Conservation (phyloP, 2,113 vertebrate genomes). For the Campylomormyrus tamandua region DNA sequence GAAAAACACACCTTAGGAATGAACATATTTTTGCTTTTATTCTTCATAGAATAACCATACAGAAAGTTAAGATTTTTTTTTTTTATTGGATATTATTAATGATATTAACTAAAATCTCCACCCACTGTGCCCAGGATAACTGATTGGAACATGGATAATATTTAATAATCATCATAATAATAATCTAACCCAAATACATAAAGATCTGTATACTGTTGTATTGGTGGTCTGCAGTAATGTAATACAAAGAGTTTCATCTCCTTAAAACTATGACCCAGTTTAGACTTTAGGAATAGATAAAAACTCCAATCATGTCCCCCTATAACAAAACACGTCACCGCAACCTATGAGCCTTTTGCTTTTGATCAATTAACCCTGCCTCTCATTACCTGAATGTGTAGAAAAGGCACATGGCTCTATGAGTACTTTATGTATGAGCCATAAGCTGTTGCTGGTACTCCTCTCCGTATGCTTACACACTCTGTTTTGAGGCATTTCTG, state of each 20-base stretch:
- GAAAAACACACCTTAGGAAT: neutral
- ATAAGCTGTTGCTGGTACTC: neutral
- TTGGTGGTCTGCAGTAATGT: neutral
- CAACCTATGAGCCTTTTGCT: neutral
- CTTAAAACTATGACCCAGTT: neutral
- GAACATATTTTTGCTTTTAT: neutral
- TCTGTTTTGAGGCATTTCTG: neutral
- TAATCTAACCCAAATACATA: neutral
- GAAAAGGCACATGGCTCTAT: neutral
- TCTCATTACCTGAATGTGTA: neutral
- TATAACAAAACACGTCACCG: neutral
- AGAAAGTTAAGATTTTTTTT: neutral
- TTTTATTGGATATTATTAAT: neutral
- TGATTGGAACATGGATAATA: neutral
- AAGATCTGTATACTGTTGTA: neutral
- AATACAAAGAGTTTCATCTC: neutral
- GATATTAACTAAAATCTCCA: neutral
- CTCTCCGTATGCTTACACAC: neutral
- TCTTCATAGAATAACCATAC: neutral
- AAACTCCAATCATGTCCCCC: neutral
- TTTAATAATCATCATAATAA: neutral
- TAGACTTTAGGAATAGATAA: neutral
- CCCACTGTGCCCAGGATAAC: neutral
- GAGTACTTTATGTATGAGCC: neutral
- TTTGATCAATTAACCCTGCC: neutral